These are phyloP conservation scores for Aegithalos caudatus DNA, from an alignment of 2,113 vertebrate genomes.

Conservation along the genomic window DNA sequence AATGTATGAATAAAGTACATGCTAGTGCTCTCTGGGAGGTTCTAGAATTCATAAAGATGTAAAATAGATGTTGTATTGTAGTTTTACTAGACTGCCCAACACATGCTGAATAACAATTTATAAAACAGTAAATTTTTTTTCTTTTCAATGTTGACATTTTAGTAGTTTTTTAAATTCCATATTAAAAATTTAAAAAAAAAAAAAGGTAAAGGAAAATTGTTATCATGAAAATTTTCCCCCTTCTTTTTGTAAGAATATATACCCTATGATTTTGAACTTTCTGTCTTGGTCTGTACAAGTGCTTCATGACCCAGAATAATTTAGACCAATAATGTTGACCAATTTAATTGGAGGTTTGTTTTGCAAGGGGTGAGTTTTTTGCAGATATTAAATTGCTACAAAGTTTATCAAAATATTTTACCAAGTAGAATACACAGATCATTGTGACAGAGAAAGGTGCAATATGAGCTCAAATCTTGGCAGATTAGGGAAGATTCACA, in stretches of 20 bases:
- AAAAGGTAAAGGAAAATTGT: background rate
- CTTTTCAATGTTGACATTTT: background rate
- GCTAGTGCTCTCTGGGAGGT: background rate
- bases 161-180: background rate
- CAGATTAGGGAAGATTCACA: background rate
- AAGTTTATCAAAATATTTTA: background rate
- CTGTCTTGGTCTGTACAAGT: background rate
- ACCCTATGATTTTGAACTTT: background rate
- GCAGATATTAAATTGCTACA: background rate
- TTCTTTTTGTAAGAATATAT: background rate
- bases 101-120: background rate
- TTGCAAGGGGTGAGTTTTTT: background rate
- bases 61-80: background rate
- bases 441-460: background rate
- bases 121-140: background rate
- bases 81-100: background rate
- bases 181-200: background rate
- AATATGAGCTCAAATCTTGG: background rate
- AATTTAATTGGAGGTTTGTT: background rate
- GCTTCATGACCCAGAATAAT: background rate
- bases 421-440: background rate
- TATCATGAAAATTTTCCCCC: accelerated
- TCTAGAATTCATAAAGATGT: background rate
- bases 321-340: background rate
- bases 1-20: background rate